Conservation (phyloP, 2,888 invertebrate species). For the Luperina nickerlii region DNA sequence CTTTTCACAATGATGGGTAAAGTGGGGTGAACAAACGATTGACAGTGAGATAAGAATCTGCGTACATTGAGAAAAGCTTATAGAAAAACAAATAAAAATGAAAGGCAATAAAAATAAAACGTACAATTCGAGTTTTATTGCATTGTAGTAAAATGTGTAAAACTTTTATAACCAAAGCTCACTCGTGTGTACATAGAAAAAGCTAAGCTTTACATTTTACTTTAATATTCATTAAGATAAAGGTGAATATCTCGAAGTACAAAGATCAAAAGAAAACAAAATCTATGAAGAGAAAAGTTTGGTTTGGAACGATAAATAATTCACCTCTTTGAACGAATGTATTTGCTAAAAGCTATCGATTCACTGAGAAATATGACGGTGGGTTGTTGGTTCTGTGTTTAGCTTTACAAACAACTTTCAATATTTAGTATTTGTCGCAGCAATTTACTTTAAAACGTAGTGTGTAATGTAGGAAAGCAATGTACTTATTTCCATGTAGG, state of each 20-base stretch:
- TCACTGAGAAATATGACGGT: slow-evolving; percentile 34
- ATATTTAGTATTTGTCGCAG: slow-evolving; percentile 11
- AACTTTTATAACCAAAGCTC: slow-evolving; percentile 51
- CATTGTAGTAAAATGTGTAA: slow-evolving; percentile 52
- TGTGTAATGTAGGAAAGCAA: slow-evolving; percentile 1
- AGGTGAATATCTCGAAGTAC: slow-evolving; percentile 30
- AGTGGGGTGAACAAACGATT: slow-evolving; percentile 39
- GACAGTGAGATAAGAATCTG: slow-evolving; percentile 33
- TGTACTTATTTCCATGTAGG: slow-evolving; percentile 47
- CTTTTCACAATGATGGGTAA: background rate
- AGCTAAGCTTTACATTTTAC: slow-evolving; percentile 32
- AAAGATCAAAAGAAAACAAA: slow-evolving; percentile 51
- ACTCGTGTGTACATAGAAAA: slow-evolving; percentile 28
- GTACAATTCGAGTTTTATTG: slow-evolving; percentile 47
- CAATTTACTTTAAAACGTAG: slow-evolving; percentile 31
- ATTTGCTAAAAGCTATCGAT: slow-evolving; percentile 52
- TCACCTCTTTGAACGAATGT: slow-evolving; percentile 47
- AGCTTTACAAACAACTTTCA: slow-evolving; percentile 33
- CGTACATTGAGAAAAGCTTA: slow-evolving; percentile 21
- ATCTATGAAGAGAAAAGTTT: slow-evolving; percentile 45
- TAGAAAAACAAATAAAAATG: slow-evolving; percentile 51
- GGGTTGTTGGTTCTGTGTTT: slow-evolving; percentile 37
- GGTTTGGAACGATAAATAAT: slow-evolving; percentile 48
- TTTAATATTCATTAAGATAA: slow-evolving; percentile 49
- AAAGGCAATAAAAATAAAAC: slow-evolving; percentile 49